Evolutionary conservation across 2,888 invertebrate species (phyloP).

Genomic region (Brenthis daphne): DNA sequence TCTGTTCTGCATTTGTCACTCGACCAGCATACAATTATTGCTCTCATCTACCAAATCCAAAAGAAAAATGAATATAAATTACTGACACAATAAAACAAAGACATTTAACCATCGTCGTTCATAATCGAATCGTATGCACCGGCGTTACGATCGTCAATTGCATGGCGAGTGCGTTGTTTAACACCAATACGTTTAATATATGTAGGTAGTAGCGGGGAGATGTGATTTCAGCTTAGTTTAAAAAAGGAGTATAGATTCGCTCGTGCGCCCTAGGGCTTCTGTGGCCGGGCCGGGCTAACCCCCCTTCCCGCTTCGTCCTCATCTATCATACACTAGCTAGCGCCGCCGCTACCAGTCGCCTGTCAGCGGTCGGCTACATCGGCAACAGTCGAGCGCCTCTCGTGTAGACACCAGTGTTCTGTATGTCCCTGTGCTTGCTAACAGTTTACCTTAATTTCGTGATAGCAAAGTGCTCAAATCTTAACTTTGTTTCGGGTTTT

Average conservation of each 20-base stretch:
- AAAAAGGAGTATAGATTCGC: constrained; percentile 9
- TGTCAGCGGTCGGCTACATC: background rate
- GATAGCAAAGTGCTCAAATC: no score
- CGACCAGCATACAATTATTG: constrained; percentile 3
- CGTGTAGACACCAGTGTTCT: constrained; percentile 1
- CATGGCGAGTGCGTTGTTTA: background rate
- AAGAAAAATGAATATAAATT: constrained; percentile 14
- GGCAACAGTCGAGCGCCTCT: constrained; percentile 13
- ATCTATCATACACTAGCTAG: background rate
- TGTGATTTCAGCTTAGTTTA: background rate
- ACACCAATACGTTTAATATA: background rate
- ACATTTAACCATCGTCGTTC: background rate
- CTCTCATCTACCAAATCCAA: background rate
- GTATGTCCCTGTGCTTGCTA: no score
- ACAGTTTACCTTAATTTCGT: no score
- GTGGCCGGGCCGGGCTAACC: constrained; percentile 1
- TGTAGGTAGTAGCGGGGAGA: background rate
- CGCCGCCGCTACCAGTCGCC: constrained; percentile 4
- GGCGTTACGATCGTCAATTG: background rate
- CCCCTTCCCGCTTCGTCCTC: background rate
- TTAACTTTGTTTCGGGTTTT: no score
- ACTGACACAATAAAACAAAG: background rate
- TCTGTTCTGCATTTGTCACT: constrained; percentile 3
- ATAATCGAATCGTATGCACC: constrained; percentile 2
- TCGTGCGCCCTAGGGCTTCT: constrained; percentile 29